Evolutionary conservation across 1,140 invertebrate genomes (phyloP).

Genomic region (Lasaia peninsularis): DNA sequence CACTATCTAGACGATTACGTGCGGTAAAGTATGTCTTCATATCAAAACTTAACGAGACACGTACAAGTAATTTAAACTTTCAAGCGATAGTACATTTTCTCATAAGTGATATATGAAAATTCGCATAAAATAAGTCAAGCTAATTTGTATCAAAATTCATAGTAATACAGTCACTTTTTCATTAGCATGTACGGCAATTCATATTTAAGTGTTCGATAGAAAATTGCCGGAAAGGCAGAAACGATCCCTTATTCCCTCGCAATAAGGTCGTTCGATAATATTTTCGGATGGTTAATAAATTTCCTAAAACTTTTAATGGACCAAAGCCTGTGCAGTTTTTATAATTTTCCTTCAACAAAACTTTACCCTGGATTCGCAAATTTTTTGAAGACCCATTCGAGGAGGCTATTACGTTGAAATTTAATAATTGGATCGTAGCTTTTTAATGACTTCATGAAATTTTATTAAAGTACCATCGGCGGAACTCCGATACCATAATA

Average conservation of each 20-base stretch:
- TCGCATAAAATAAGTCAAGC: background rate
- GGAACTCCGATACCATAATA: background rate
- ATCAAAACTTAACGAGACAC: slow-evolving; percentile 1
- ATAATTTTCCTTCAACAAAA: slow-evolving; percentile 25
- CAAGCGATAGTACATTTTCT: slow-evolving; percentile 2
- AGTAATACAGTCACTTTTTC: background rate
- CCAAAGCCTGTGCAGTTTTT: slow-evolving; percentile 22
- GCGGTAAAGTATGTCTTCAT: background rate
- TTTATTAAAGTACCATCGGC: background rate
- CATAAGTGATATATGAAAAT: background rate
- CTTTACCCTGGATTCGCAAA: background rate
- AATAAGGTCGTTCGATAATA: slow-evolving; percentile 7
- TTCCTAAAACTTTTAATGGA: slow-evolving; percentile 40
- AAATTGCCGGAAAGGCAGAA: slow-evolving; percentile 4
- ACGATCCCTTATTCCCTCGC: slow-evolving; percentile 20
- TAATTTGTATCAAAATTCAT: background rate
- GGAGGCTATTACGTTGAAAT: background rate
- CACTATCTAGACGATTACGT: slow-evolving; percentile 7
- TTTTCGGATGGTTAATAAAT: slow-evolving; percentile 34
- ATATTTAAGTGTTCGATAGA: background rate
- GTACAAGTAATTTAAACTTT: slow-evolving; percentile 5
- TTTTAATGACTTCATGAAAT: slow-evolving; percentile 6
- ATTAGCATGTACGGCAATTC: background rate
- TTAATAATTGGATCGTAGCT: slow-evolving; percentile 1
- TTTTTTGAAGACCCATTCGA: slow-evolving; percentile 16